Percentiles rank a stretch among this genome's conserved stretches.
These are phyloP conservation scores for Ligdia adustata DNA, from an alignment of 2,888 invertebrate genomes.

Conservation along the genomic window DNA sequence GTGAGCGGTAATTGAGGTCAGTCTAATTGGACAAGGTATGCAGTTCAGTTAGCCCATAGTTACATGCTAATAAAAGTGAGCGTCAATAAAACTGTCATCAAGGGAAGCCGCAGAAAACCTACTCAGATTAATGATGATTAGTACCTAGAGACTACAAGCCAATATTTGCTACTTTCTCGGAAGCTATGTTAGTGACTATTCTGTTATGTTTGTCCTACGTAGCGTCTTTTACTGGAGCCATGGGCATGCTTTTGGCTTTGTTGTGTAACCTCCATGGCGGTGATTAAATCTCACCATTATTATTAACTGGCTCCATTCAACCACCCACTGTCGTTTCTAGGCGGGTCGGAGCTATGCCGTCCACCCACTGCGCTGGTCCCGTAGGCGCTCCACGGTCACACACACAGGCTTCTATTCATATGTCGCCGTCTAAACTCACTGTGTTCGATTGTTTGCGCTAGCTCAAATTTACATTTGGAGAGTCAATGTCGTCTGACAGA, in stretches of 20 bases:
- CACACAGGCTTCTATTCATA: conserved; percentile 75
- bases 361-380: conserved; percentile 81
- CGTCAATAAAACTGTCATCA: conserved; percentile 35
- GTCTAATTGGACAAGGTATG: conserved; percentile 27
- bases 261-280: conserved; percentile 81
- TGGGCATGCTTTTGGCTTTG: conserved; percentile 75
- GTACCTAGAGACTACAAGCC: conserved; percentile 64
- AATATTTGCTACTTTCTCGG: conserved; percentile 51
- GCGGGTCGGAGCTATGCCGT: conserved; percentile 81
- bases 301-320: conserved; percentile 83
- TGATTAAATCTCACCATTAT: conserved; percentile 84
- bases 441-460: conserved; percentile 74
- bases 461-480: conserved; percentile 76
- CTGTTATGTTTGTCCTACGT: conserved; percentile 44
- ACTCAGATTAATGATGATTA: conserved; percentile 61
- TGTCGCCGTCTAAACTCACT: conserved; percentile 73
- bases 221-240: conserved; percentile 66
- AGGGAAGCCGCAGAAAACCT: conserved; percentile 33
- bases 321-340: conserved; percentile 82
- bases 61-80: conserved; percentile 28
- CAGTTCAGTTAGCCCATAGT: conserved; percentile 22
- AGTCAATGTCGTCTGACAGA: conserved; percentile 75
- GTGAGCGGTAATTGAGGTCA: conserved; percentile 20
- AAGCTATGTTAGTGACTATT: conserved; percentile 76
- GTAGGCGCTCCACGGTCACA: conserved; percentile 83